phyloP scores from a whole-genome alignment of 2,888 invertebrate species.

The Callinectes sapidus region DNA sequence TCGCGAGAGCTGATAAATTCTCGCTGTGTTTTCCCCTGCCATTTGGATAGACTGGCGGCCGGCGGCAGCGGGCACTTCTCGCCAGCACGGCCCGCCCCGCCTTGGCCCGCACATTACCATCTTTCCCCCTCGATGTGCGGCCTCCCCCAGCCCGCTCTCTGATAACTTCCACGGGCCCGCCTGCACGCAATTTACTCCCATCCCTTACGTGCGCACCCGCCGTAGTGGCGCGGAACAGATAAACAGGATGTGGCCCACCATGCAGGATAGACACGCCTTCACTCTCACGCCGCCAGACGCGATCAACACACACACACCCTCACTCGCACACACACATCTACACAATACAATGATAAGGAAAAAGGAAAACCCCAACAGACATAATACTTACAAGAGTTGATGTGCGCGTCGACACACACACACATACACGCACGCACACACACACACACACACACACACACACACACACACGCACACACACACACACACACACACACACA shows the following conservation, averaged over 20 bases:
- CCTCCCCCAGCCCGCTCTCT: conserved; percentile 1
- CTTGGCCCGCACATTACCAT: conserved; percentile 7
- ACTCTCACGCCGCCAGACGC: background rate
- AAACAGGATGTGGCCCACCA: conserved; percentile 4
- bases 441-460: conserved; percentile 32
- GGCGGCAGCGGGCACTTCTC: conserved; percentile 2
- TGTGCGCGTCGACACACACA: background rate
- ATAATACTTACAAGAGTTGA: background rate
- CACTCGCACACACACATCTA: background rate
- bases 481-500: conserved; percentile 29
- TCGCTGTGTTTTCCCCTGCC: conserved; percentile 48
- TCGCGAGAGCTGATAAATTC: conserved; percentile 57
- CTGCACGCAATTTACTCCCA: conserved; percentile 16
- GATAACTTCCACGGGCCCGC: conserved; percentile 30
- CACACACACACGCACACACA: background rate
- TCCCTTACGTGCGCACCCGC: conserved; percentile 38
- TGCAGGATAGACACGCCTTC: conserved; percentile 7
- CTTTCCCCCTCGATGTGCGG: conserved; percentile 23
- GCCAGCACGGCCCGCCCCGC: conserved; percentile 4
- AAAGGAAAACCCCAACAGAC: background rate
- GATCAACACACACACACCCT: background rate
- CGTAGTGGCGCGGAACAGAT: conserved; percentile 36
- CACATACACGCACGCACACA: conserved; percentile 46
- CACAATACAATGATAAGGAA: background rate
- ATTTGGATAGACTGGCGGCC: conserved; percentile 50